Evolutionary conservation across 37 sponge, comb jelly and placozoan genomes (phyloP).

Genomic region (Corticium candelabrum): DNA sequence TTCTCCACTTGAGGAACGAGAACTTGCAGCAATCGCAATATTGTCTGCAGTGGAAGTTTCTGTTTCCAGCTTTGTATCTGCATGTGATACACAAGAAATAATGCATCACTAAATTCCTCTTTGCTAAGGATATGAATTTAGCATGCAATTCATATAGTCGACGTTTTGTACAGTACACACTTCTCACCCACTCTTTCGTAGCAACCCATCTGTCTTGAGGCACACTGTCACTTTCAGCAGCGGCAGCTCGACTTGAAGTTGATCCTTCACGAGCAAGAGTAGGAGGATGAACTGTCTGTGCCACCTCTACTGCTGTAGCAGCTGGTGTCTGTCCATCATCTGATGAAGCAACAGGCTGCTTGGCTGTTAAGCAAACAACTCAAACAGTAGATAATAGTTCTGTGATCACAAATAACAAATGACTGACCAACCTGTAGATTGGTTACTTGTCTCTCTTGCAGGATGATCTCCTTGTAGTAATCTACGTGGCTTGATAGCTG

Average conservation of each 20-base stretch:
- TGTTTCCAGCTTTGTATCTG: conserved; percentile 62
- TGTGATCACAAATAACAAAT: too few species aligned
- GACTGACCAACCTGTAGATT: too few species aligned
- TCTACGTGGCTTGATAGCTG: background rate
- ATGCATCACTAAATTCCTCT: background rate
- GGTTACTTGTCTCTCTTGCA: too few species aligned
- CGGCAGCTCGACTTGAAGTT: background rate
- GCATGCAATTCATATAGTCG: too few species aligned
- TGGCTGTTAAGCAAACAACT: too few species aligned
- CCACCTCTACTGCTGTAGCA: background rate
- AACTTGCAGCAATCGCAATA: conserved; percentile 77
- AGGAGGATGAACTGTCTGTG: background rate
- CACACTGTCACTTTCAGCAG: too few species aligned
- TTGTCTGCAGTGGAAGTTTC: conserved; percentile 83
- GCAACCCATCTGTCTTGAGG: background rate
- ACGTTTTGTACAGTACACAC: background rate
- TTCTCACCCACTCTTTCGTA: background rate
- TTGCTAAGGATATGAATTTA: too few species aligned
- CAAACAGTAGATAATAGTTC: too few species aligned
- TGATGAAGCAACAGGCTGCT: background rate
- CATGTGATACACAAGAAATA: background rate
- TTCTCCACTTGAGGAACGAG: conserved; percentile 97
- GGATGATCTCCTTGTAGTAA: too few species aligned
- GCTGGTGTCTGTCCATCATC: background rate
- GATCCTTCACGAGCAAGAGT: too few species aligned